These are phyloP conservation scores for Chaenodraco wilsoni DNA, from an alignment of 2,797 vertebrate genomes.

Conservation along the genomic window DNA sequence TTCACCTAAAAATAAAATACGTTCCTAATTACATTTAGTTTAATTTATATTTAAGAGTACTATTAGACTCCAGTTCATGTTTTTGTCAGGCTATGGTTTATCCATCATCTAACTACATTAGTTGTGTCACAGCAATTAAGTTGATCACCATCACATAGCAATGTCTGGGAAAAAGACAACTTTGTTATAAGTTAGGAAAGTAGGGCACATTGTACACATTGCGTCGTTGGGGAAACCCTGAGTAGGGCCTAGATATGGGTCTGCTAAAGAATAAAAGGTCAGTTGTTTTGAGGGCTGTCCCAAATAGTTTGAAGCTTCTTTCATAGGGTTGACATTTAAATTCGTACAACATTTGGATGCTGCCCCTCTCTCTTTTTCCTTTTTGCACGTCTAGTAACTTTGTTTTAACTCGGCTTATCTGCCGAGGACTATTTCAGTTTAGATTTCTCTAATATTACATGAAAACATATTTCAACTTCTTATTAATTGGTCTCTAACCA, in stretches of 20 bases:
- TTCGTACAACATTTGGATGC: too few relatives aligned
- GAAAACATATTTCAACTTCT: neutral
- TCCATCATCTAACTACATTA: neutral
- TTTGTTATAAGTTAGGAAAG: neutral
- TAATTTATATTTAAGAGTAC: neutral
- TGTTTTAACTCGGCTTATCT: too few relatives aligned
- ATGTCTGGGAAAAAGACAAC: neutral
- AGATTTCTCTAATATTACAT: too few relatives aligned
- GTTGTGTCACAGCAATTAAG: neutral
- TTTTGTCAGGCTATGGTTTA: neutral
- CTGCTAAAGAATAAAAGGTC: too few relatives aligned
- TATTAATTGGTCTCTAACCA: constrained; percentile 12
- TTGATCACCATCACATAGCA: neutral
- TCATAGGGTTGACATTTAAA: too few relatives aligned
- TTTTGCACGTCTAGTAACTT: too few relatives aligned
- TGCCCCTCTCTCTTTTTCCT: too few relatives aligned
- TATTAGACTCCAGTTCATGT: neutral
- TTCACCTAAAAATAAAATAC: neutral
- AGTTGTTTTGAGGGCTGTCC: too few relatives aligned
- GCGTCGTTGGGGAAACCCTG: neutral
- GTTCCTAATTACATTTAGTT: too few relatives aligned
- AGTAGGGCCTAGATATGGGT: too few relatives aligned
- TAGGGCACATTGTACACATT: neutral
- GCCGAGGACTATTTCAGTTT: too few relatives aligned
- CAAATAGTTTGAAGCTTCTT: too few relatives aligned